Conservation (phyloP, 2,888 invertebrate genomes). For the Chymomyza caudatula region DNA sequence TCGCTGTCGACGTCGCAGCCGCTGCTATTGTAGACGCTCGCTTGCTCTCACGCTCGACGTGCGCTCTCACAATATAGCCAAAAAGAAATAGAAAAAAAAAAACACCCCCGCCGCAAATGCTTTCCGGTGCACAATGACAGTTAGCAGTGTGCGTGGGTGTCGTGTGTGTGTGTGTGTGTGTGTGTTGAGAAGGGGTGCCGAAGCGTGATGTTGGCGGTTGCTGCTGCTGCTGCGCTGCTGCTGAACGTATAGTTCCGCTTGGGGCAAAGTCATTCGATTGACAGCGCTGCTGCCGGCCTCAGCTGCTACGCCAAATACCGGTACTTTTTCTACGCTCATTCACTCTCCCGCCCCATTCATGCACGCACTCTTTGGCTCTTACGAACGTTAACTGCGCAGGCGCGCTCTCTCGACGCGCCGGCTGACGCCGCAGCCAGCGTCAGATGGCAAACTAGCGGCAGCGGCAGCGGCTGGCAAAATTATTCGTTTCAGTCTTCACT, state of each 20-base stretch:
- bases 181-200: conserved; percentile 5
- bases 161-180: background rate
- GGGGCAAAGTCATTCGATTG: conserved; percentile 17
- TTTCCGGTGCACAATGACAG: conserved; percentile 32
- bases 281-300: background rate
- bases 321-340: conserved; percentile 50
- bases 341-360: conserved; percentile 52
- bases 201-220: conserved; percentile 3
- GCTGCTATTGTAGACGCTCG: background rate
- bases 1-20: conserved; percentile 50
- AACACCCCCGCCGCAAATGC: conserved; percentile 51
- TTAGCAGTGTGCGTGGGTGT: conserved; percentile 30
- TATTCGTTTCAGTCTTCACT: conserved; percentile 60
- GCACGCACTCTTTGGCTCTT: conserved; percentile 22
- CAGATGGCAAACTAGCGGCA: background rate
- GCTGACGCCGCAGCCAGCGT: conserved; percentile 26
- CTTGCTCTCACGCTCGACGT: background rate
- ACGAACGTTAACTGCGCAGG: background rate
- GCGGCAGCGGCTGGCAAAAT: conserved; percentile 20
- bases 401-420: conserved; percentile 19
- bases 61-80: conserved; percentile 20
- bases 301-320: conserved; percentile 39
- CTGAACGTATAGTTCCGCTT: conserved; percentile 40
- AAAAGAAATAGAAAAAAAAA: too few species aligned
- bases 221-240: too few species aligned